Evolutionary conservation across 2,113 vertebrate species (phyloP).

Genomic region (Xyliphius kryptos): DNA sequence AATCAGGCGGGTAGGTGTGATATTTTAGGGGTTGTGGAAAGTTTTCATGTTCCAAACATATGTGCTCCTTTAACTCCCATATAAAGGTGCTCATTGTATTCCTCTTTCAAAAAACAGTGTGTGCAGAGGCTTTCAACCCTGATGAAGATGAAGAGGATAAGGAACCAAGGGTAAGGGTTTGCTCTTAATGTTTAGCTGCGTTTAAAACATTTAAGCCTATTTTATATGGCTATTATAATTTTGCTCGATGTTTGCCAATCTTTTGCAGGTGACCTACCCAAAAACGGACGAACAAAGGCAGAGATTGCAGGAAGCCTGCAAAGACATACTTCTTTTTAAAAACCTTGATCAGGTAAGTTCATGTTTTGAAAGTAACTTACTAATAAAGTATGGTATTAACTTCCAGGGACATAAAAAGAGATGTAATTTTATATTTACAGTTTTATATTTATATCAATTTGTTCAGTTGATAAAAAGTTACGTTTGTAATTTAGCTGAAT

Average conservation of each 20-base stretch:
- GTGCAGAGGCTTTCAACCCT: constrained; percentile 95
- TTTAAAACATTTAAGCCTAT: no score
- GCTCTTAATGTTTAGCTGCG: background rate
- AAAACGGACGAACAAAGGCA: constrained; percentile 98
- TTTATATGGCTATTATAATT: no score
- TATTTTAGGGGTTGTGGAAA: constrained; percentile 13
- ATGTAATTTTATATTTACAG: no score
- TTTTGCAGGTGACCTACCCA: constrained; percentile 84
- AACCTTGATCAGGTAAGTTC: constrained; percentile 86
- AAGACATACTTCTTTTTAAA: constrained; percentile 95
- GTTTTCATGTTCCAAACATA: background rate
- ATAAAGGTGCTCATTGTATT: constrained; percentile 1
- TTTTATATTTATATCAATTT: no score
- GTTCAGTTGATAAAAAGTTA: no score
- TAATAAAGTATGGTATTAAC: no score
- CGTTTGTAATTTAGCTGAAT: no score
- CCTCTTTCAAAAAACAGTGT: constrained; percentile 71
- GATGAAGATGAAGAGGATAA: constrained; percentile 96
- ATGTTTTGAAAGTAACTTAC: no score
- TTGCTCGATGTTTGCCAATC: constrained; percentile 1
- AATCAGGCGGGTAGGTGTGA: background rate
- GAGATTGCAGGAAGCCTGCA: constrained; percentile 93
- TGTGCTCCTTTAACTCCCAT: background rate
- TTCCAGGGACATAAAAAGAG: no score
- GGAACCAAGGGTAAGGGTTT: constrained; percentile 79